Percentiles rank a stretch among this genome's conserved stretches.
Conservation (phyloP, 2,113 vertebrate species). For the Rallus limicola region DNA sequence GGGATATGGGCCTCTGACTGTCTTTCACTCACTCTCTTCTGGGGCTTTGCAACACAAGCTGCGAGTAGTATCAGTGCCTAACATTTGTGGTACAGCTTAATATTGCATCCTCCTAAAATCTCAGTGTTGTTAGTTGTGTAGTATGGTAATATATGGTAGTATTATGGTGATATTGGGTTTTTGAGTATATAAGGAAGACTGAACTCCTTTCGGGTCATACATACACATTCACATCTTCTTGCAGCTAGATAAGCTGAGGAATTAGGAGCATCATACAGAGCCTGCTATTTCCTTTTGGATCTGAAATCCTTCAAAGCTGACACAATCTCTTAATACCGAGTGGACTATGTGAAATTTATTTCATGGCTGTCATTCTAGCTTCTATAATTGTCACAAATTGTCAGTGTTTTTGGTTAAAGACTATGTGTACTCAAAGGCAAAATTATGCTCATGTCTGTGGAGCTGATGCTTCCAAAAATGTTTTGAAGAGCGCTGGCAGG, state of each 20-base stretch:
- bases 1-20: not conserved
- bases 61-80: not conserved
- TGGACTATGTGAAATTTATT: not conserved
- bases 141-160: not conserved
- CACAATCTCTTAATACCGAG: not conserved
- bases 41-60: not conserved
- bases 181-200: not conserved
- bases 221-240: not conserved
- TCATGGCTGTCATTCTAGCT: slow-evolving; percentile 23
- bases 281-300: not conserved
- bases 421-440: not conserved
- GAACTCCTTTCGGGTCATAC: not conserved
- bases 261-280: not conserved
- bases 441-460: not conserved
- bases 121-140: not conserved
- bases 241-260: not conserved
- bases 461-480: slow-evolving; percentile 19
- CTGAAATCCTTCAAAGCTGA: slow-evolving; percentile 22
- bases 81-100: not conserved
- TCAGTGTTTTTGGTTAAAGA: not conserved
- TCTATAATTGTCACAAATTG: slow-evolving; percentile 1
- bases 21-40: not conserved
- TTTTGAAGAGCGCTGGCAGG: not conserved
- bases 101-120: not conserved
- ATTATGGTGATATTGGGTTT: not conserved